Evolutionary conservation across 2,888 invertebrate species (phyloP).

Genomic region (Matsumyia berberina): DNA sequence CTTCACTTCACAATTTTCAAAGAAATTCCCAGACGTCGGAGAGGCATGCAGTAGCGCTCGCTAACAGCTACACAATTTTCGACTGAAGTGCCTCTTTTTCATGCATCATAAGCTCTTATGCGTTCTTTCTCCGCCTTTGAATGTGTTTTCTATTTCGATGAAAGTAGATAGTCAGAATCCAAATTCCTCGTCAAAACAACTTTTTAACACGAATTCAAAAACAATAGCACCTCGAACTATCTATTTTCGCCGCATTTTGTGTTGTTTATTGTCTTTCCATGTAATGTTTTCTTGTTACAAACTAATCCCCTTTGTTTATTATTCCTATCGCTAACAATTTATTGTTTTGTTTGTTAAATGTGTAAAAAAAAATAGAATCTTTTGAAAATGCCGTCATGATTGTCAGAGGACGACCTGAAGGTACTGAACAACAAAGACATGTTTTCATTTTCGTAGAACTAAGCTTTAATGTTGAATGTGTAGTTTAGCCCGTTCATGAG

Average conservation of each 20-base stretch:
- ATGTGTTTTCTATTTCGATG: background rate
- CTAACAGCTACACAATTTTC: too few relatives aligned
- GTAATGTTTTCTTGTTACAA: constrained; percentile 67
- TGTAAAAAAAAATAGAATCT: constrained; percentile 77
- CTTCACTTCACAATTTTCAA: too few relatives aligned
- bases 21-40: too few relatives aligned
- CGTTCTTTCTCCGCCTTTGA: constrained; percentile 11
- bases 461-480: constrained; percentile 37
- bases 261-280: background rate
- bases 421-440: constrained; percentile 77
- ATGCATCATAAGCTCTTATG: background rate
- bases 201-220: constrained; percentile 2
- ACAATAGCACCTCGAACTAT: constrained; percentile 27
- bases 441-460: constrained; percentile 47
- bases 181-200: background rate
- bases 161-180: constrained; percentile 31
- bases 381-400: constrained; percentile 81
- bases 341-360: constrained; percentile 64
- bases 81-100: too few relatives aligned
- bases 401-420: constrained; percentile 83
- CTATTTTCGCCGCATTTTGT: constrained; percentile 12
- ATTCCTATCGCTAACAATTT: constrained; percentile 29
- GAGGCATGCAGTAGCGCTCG: too few relatives aligned
- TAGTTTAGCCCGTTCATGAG: constrained; percentile 12
- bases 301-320: constrained; percentile 70